Percentiles rank a stretch among this genome's conserved stretches.
These are phyloP conservation scores for Chrysolina americana DNA, from an alignment of 2,888 invertebrate genomes.

Conservation along the genomic window DNA sequence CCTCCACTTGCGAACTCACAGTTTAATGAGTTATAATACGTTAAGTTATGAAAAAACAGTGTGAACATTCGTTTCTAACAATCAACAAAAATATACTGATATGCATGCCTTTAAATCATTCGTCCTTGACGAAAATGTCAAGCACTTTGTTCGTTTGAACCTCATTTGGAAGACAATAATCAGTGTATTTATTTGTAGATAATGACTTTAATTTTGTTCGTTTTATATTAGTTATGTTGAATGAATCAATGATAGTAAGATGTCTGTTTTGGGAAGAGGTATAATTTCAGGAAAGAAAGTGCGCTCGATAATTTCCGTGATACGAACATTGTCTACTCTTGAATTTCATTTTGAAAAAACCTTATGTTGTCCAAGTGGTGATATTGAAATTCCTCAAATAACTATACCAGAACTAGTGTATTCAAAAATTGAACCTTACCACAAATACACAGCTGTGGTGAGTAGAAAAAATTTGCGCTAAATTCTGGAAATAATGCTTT, in stretches of 20 bases:
- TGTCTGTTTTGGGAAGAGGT: not conserved
- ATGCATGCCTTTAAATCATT: not conserved
- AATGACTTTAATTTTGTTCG: not conserved
- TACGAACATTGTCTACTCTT: not conserved
- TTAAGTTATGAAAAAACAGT: not conserved
- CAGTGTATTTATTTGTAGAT: not conserved
- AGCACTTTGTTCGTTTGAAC: too few species aligned
- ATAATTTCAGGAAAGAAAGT: not conserved
- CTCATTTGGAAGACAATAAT: too few species aligned
- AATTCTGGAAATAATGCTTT: too few species aligned
- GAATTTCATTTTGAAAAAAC: not conserved
- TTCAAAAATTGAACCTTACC: slow-evolving; percentile 68
- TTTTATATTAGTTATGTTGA: too few species aligned
- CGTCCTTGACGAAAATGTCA: too few species aligned
- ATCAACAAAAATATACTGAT: not conserved
- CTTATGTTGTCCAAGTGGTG: slow-evolving; percentile 65
- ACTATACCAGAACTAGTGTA: slow-evolving; percentile 73
- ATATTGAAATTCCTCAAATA: slow-evolving; percentile 71
- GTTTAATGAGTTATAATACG: too few species aligned
- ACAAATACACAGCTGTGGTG: slow-evolving; percentile 66
- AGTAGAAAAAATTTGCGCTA: slow-evolving; percentile 51
- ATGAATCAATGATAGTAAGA: too few species aligned
- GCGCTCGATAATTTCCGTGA: not conserved
- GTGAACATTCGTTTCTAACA: too few species aligned
- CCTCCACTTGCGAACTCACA: too few species aligned